These are phyloP conservation scores for Prionace glauca DNA, from an alignment of 2,797 vertebrate genomes.

Conservation along the genomic window DNA sequence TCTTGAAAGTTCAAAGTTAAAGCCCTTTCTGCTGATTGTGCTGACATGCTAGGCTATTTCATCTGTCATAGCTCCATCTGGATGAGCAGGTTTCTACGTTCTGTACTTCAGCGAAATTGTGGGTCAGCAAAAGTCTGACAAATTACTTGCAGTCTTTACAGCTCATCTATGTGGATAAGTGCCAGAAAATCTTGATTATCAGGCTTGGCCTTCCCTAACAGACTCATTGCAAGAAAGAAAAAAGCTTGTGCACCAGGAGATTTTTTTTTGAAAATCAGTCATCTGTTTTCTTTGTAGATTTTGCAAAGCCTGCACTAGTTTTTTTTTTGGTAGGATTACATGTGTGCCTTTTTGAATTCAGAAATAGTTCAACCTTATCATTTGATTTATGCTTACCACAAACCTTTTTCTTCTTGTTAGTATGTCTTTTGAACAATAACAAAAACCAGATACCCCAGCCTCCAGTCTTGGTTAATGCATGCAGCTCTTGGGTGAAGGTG, in stretches of 20 bases:
- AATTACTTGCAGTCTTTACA: conserved; percentile 9
- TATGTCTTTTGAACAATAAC: neutral
- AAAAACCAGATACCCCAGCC: neutral
- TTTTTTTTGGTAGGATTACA: neutral
- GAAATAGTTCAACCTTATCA: neutral
- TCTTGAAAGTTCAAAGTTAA: conserved; percentile 16
- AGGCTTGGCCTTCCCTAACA: neutral
- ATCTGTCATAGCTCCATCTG: conserved; percentile 20
- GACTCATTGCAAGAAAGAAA: neutral
- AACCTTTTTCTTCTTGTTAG: neutral
- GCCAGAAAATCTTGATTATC: conserved; percentile 28
- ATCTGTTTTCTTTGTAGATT: neutral
- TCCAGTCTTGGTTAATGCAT: neutral
- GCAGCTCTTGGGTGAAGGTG: neutral
- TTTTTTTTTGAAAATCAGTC: neutral
- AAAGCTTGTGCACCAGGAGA: neutral
- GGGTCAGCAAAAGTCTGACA: conserved; percentile 29
- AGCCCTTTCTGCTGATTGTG: neutral
- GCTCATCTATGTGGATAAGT: neutral
- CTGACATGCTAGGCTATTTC: neutral
- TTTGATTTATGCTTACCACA: neutral
- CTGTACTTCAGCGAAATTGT: neutral
- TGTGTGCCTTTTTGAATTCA: neutral
- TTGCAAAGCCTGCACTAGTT: neutral
- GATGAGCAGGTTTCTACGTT: neutral